Conservation (phyloP, 1,140 invertebrate genomes). For the Drosophila elegans region DNA sequence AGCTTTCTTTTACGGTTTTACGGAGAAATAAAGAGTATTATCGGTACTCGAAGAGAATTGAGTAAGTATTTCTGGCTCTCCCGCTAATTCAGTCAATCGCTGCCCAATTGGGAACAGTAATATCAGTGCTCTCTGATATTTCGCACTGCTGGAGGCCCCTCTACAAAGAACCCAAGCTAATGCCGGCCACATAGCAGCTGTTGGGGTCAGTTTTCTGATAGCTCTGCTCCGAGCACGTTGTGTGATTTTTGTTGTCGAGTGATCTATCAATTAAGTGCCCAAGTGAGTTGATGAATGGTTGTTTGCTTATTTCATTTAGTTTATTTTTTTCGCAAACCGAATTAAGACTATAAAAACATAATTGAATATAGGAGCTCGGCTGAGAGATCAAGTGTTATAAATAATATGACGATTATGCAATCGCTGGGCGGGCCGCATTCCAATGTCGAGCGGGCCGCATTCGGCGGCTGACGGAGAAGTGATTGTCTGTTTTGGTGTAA, state of each 20-base stretch:
- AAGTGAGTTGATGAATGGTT: slow-evolving; percentile 23
- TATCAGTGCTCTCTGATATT: slow-evolving; percentile 9
- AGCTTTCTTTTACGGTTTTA: neutral
- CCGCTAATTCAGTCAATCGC: slow-evolving; percentile 2
- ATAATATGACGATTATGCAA: slow-evolving; percentile 22
- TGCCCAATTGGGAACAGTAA: slow-evolving; percentile 25
- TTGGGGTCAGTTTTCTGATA: slow-evolving; percentile 19
- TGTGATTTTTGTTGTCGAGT: neutral
- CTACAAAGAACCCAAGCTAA: neutral
- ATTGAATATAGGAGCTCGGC: neutral
- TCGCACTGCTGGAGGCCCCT: slow-evolving; percentile 25
- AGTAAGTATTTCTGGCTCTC: neutral
- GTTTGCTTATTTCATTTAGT: neutral
- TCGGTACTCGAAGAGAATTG: slow-evolving; percentile 3
- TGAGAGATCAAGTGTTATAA: slow-evolving; percentile 19
- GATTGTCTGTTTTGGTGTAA: slow-evolving; percentile 6
- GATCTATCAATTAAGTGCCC: slow-evolving; percentile 27
- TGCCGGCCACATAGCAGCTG: slow-evolving; percentile 7
- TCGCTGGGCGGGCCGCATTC: slow-evolving; percentile 14
- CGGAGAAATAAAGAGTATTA: neutral
- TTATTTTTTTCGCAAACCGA: slow-evolving; percentile 12
- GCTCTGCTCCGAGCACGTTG: slow-evolving; percentile 29
- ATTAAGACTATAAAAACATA: slow-evolving; percentile 2
- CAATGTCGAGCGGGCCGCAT: neutral
- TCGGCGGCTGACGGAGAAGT: neutral